These are phyloP conservation scores for Acanthurus lineatus DNA, from an alignment of 2,797 vertebrate genomes.

Conservation along the genomic window DNA sequence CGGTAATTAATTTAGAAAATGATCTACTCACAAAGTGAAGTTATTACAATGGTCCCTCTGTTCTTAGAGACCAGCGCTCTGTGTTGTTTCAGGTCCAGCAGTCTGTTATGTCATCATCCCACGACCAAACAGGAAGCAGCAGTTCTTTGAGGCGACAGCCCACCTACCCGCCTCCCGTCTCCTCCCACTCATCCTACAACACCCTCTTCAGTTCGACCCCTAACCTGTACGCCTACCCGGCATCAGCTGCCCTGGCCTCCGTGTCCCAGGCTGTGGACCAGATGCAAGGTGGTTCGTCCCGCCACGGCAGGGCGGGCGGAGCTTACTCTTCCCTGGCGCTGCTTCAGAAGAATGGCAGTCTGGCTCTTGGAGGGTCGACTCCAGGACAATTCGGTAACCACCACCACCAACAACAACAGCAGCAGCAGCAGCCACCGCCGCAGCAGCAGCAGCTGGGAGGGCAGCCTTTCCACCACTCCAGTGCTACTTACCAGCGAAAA, in stretches of 20 bases:
- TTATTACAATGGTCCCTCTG: neutral
- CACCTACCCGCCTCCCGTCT: conserved; percentile 90
- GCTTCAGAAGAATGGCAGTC: conserved; percentile 92
- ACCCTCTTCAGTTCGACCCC: conserved; percentile 91
- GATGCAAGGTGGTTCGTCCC: conserved; percentile 89
- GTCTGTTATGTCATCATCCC: conserved; percentile 87
- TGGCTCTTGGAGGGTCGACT: conserved; percentile 89
- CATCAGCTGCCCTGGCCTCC: conserved; percentile 93
- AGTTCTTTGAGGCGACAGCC: conserved; percentile 88
- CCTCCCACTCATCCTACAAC: conserved; percentile 92
- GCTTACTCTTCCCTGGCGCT: conserved; percentile 91
- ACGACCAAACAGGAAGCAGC: conserved; percentile 88
- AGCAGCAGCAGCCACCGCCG: conserved; percentile 22
- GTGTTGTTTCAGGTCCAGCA: conserved; percentile 89
- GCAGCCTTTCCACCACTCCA: conserved; percentile 91
- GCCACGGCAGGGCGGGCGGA: conserved; percentile 85
- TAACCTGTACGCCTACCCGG: conserved; percentile 94
- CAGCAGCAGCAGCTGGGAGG: conserved; percentile 90
- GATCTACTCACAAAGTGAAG: too few relatives aligned
- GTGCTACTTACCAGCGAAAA: conserved; percentile 92
- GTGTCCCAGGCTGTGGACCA: conserved; percentile 95
- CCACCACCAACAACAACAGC: conserved; percentile 56
- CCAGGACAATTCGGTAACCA: conserved; percentile 89
- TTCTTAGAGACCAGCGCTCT: neutral
- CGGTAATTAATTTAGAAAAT: too few relatives aligned